phyloP scores from a whole-genome alignment of 2,113 vertebrate species.

The Cyprinus carpio region DNA sequence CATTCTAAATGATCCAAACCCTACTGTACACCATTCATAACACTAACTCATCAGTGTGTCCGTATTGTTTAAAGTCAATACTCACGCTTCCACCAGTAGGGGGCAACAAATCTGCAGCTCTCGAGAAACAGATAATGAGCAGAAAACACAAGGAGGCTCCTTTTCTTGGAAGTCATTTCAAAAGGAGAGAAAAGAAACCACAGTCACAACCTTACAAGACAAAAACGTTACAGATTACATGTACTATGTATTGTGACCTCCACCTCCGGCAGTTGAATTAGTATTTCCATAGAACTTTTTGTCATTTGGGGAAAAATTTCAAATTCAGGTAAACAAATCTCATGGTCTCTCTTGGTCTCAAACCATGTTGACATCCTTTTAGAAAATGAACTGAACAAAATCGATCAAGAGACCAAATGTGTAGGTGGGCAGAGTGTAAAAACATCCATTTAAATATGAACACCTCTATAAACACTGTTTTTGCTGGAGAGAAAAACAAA shows the following conservation, averaged over 20 bases:
- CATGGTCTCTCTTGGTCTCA: too few relatives aligned
- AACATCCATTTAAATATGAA: constrained; percentile 27
- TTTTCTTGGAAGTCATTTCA: background rate
- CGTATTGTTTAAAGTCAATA: background rate
- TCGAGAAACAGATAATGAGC: background rate
- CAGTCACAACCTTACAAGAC: constrained; percentile 34
- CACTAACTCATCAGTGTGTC: background rate
- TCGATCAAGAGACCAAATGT: background rate
- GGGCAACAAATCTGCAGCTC: constrained; percentile 51
- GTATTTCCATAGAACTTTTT: too few relatives aligned
- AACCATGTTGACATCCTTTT: constrained; percentile 13
- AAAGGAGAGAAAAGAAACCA: constrained; percentile 19
- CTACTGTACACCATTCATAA: background rate
- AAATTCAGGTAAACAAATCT: background rate
- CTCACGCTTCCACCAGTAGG: constrained; percentile 59
- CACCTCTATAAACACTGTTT: background rate
- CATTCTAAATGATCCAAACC: background rate
- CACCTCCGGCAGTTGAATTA: background rate
- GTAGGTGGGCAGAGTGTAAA: background rate
- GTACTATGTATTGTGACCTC: background rate
- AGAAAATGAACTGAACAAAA: constrained; percentile 48
- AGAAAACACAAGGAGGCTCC: background rate
- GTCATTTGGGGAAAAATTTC: background rate
- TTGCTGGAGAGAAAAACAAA: background rate
- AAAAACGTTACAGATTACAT: background rate